Evolutionary conservation across 2,888 invertebrate species (phyloP).

Genomic region (Pandemis corylana): DNA sequence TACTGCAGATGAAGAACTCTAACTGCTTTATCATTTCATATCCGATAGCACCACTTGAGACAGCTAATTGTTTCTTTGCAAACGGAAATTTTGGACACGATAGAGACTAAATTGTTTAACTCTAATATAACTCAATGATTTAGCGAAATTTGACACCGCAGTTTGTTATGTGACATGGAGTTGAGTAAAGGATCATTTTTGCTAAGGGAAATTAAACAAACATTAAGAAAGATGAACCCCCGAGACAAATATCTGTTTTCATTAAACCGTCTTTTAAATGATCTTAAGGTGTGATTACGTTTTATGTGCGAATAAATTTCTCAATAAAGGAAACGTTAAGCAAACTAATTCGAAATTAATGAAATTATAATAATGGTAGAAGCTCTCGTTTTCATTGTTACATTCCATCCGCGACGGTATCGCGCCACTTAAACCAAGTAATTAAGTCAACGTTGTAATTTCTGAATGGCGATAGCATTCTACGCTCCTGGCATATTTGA

Average conservation of each 20-base stretch:
- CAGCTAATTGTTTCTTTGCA: background rate
- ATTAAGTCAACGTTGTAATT: slow-evolving; percentile 35
- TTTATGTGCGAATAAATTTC: slow-evolving; percentile 13
- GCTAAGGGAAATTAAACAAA: background rate
- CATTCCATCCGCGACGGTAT: slow-evolving; percentile 11
- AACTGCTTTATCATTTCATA: background rate
- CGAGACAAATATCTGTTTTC: background rate
- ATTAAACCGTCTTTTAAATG: background rate
- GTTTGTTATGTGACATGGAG: background rate
- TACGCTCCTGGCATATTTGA: slow-evolving; percentile 7
- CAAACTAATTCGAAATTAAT: slow-evolving; percentile 29
- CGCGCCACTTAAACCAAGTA: slow-evolving; percentile 35
- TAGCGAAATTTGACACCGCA: background rate
- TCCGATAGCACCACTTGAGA: background rate
- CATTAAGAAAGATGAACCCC: background rate
- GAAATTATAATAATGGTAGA: slow-evolving; percentile 12
- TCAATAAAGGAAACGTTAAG: slow-evolving; percentile 26
- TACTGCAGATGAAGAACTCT: background rate
- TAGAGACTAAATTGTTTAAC: background rate
- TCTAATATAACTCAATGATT: background rate
- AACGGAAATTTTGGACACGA: too few relatives aligned
- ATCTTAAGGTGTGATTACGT: background rate
- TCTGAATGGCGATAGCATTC: slow-evolving; percentile 34
- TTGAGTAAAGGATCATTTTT: background rate
- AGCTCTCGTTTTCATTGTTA: slow-evolving; percentile 16